Evolutionary conservation across 2,888 invertebrate species (phyloP), one percentile per base, ranked within the genome.

Genomic region (Morpho achilles): DNA sequence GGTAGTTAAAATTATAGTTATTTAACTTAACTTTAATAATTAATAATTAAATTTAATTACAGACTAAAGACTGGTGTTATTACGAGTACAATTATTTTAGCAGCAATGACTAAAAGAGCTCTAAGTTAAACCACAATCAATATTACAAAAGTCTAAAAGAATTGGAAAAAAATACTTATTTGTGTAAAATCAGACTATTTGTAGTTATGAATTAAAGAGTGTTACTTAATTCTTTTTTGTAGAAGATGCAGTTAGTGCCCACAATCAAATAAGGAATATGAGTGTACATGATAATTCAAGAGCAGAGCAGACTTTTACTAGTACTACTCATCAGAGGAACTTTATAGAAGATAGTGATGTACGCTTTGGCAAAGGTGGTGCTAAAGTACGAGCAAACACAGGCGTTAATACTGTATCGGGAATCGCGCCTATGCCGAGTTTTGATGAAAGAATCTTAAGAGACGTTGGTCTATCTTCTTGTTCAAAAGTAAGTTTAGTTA

Each of bases 401-500:
- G 50, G 46, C 23, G 60, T 57, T 1, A 63, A 8, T 59, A 62
- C 56, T 9, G 23, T 46, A 16, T 42, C 52, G 5, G 45, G 32
- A 10, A 23, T 46, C 58, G 60, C 41, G 10, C 40, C 52, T 52
- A 57, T 40, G 32, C 52, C 71, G 0, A 69, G 64, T 59, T 67
- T 59, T 32, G 72, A 79, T 40, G 76, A 78, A 51, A 71, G 62
- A 50, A 56, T 72, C 10, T 43, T 77, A 8, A 71, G 67, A 45
- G 70, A 74, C 53, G 61, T 72, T 48, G 73, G 71, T 10, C 63
- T 74, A 7, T 60, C 72, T 44, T 64, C 66, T 32, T 73, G 69
- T 59, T 69, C 70, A 40, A 74, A 73, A 63, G 80, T 80, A 43
- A 59, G 55, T 16, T 10, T 50, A 32, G 4, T 3, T 32, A 32